Conservation (phyloP, 53 echinoderm and acorn worm genomes). For the Actinopyga echinites region DNA sequence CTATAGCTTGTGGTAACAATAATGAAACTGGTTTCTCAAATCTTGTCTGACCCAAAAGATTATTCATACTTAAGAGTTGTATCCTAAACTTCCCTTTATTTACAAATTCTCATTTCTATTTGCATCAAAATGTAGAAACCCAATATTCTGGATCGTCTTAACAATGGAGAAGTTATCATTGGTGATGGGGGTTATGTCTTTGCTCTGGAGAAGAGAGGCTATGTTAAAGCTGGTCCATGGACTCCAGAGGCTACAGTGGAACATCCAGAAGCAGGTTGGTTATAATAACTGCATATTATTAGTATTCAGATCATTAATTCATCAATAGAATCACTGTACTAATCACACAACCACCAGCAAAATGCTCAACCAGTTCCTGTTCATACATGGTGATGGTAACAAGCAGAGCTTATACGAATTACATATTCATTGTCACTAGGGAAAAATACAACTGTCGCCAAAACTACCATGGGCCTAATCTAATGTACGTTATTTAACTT, state of each 20-base stretch:
- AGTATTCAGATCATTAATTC: background rate
- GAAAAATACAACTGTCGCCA: no score
- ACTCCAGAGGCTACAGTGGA: constrained; percentile 96
- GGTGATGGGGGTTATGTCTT: constrained; percentile 99
- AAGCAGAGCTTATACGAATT: no score
- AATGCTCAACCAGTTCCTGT: background rate
- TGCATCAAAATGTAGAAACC: constrained; percentile 43
- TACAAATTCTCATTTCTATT: no score
- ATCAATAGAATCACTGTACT: background rate
- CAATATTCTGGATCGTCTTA: constrained; percentile 74
- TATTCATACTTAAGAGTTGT: no score
- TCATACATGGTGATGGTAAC: no score
- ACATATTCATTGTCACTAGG: no score
- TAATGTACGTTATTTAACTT: no score
- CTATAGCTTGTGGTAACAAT: no score
- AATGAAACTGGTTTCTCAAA: no score
- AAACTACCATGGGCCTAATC: no score
- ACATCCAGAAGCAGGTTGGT: constrained; percentile 89
- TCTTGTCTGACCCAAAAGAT: no score
- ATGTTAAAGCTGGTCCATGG: constrained; percentile 98
- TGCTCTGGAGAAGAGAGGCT: constrained; percentile 94
- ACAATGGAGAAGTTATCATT: constrained; percentile 76
- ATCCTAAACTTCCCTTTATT: no score
- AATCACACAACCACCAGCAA: background rate
- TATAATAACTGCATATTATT: background rate